Evolutionary conservation across 2,797 vertebrate genomes (phyloP).

Genomic region (Lerista edwardsae): DNA sequence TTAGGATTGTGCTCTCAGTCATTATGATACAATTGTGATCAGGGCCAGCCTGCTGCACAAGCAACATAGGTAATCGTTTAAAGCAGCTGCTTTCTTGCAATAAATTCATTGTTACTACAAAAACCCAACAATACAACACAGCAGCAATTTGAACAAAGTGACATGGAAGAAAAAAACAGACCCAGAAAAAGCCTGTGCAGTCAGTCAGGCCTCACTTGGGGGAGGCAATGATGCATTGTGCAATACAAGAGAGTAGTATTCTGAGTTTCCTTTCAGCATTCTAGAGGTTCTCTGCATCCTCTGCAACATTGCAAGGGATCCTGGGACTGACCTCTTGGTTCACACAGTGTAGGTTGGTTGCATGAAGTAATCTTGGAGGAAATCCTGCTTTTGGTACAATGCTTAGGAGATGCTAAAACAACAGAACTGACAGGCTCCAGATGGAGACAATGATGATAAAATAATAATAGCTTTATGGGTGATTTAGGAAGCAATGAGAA

Average conservation of each 20-base stretch:
- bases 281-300: neutral
- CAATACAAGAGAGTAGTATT: neutral
- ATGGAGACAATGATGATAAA: slow-evolving; percentile 28
- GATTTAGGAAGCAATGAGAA: slow-evolving; percentile 58
- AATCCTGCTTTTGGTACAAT: neutral
- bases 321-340: neutral
- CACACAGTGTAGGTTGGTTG: neutral
- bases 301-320: neutral
- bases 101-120: too few species aligned
- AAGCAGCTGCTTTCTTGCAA: neutral
- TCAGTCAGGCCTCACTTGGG: too few species aligned
- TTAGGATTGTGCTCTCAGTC: too few species aligned
- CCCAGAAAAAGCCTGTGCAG: too few species aligned
- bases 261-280: neutral
- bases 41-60: neutral
- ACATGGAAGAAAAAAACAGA: too few species aligned
- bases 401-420: neutral
- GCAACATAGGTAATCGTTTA: neutral
- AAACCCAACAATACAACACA: too few species aligned
- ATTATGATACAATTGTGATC: too few species aligned
- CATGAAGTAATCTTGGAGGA: neutral
- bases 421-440: slow-evolving; percentile 41
- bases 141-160: too few species aligned
- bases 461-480: slow-evolving; percentile 30
- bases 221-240: neutral